These are phyloP conservation scores for Uropsilus gracilis DNA, from an alignment of 2,113 vertebrate genomes.

Conservation along the genomic window DNA sequence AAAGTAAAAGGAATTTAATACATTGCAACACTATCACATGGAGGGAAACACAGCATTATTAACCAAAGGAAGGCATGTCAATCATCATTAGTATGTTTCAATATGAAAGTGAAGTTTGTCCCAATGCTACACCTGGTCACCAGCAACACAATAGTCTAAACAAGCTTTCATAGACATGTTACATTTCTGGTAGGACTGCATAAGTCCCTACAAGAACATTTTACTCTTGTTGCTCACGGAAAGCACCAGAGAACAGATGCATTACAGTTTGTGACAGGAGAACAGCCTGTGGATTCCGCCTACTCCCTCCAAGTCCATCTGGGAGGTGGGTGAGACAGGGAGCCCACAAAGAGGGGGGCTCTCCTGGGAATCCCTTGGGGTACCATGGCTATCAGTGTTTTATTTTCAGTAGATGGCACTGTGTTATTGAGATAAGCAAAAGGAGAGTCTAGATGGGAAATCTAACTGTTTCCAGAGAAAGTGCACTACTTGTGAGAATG, in stretches of 20 bases:
- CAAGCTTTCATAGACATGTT: neutral
- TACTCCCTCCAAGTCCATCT: slow-evolving; percentile 80
- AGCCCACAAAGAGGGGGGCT: slow-evolving; percentile 68
- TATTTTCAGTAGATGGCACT: slow-evolving; percentile 81
- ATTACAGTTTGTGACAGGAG: slow-evolving; percentile 78
- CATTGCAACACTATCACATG: neutral
- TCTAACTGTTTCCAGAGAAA: slow-evolving; percentile 68
- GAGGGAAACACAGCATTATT: slow-evolving; percentile 3
- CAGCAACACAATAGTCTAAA: neutral
- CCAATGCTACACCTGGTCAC: neutral
- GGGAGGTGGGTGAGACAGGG: slow-evolving; percentile 77
- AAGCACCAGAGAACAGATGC: slow-evolving; percentile 80
- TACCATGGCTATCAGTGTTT: slow-evolving; percentile 58
- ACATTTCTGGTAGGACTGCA: slow-evolving; percentile 39
- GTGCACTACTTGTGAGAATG: slow-evolving; percentile 25
- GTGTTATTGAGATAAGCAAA: slow-evolving; percentile 67
- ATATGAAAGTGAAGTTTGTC: neutral
- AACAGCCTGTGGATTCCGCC: slow-evolving; percentile 80
- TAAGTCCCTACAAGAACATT: slow-evolving; percentile 25
- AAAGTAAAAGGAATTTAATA: slow-evolving; percentile 21
- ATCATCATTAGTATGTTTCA: neutral
- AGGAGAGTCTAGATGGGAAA: slow-evolving; percentile 28
- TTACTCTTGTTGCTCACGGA: slow-evolving; percentile 67
- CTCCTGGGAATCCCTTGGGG: slow-evolving; percentile 78
- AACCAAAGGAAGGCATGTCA: neutral